Evolutionary conservation across 92 coral and sea anemone genomes (phyloP), one percentile per base, ranked within the genome.

Genomic region (Porites evermanni): DNA sequence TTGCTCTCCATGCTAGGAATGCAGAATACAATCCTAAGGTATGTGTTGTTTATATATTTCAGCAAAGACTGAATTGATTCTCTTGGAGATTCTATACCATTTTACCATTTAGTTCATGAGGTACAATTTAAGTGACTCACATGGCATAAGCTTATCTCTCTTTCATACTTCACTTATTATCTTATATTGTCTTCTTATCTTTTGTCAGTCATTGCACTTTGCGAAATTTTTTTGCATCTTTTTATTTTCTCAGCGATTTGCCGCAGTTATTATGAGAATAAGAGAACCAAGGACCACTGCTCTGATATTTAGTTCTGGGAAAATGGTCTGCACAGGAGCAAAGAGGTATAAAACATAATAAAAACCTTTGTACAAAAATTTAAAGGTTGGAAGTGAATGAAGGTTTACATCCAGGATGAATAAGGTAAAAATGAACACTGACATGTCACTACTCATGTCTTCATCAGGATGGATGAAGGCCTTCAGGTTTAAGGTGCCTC

Each of bases 251-350:
- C 83, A 94, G 95, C 96, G 99, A 53, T 97, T 95, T 97, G 99
- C 99, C 23, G 99, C 99, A 23, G 99, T 97, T 7, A 97, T 97
- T 64, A 97, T 97, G 99, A 91, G 99, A 81, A 97, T 97, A 29
- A 79, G 99, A 23, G 99, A 93, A 68, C 99, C 99, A 74, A 91
- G 99, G 82, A 97, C 99, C 1, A 97, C 99, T 23, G 99, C 99
- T 44, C 85, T 97, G 65, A 97, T 97, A 83, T 97, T 97, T 79
- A 97, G 99, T 78, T 97, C 99, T 60, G 99, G 99, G 12, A 97
- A 97, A 83, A 97, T 97, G 99, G 99, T 97, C 64, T 97, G 99
- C 91, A 97, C 99, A 16, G 99, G 99, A 17, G 99, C 99, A 23
- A 97, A 97, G 67, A 97, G 99, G 99, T 96, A 72, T 16, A 54